These are phyloP conservation scores for Dascillus cervinus DNA, from an alignment of 2,888 invertebrate genomes.

Conservation along the genomic window DNA sequence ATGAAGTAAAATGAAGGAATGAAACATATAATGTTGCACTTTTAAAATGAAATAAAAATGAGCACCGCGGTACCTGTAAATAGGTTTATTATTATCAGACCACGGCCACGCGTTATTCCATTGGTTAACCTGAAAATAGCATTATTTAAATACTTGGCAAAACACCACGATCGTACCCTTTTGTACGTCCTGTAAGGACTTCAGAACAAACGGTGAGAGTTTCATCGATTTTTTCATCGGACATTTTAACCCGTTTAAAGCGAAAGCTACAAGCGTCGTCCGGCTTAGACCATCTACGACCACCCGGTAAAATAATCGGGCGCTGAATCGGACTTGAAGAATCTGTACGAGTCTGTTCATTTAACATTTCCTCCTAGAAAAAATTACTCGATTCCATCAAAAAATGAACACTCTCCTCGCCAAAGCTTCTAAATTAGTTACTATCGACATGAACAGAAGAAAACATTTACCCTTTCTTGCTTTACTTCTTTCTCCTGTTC, in stretches of 20 bases:
- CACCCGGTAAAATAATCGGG: conserved; percentile 69
- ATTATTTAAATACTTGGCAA: conserved; percentile 16
- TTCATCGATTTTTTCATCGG: conserved; percentile 82
- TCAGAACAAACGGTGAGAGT: conserved; percentile 79
- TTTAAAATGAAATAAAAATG: too few relatives aligned
- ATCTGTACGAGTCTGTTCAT: conserved; percentile 47
- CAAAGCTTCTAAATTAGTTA: too few relatives aligned
- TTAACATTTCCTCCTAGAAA: neutral
- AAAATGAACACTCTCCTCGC: too few relatives aligned
- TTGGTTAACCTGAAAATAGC: conserved; percentile 53
- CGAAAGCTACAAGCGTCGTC: conserved; percentile 59
- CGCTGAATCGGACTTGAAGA: conserved; percentile 57
- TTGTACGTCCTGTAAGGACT: conserved; percentile 72
- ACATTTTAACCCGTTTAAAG: conserved; percentile 48
- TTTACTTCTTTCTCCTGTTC: conserved; percentile 29
- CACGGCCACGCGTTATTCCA: conserved; percentile 58
- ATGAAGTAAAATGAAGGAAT: too few relatives aligned
- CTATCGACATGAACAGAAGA: neutral
- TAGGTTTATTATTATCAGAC: conserved; percentile 47
- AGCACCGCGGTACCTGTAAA: conserved; percentile 56
- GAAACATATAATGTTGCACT: too few relatives aligned
- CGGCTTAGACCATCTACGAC: conserved; percentile 71
- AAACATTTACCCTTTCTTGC: conserved; percentile 31
- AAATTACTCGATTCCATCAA: too few relatives aligned
- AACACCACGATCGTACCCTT: conserved; percentile 62